phyloP scores from a whole-genome alignment of 2,113 vertebrate genomes.

The Hippopotamus amphibius region DNA sequence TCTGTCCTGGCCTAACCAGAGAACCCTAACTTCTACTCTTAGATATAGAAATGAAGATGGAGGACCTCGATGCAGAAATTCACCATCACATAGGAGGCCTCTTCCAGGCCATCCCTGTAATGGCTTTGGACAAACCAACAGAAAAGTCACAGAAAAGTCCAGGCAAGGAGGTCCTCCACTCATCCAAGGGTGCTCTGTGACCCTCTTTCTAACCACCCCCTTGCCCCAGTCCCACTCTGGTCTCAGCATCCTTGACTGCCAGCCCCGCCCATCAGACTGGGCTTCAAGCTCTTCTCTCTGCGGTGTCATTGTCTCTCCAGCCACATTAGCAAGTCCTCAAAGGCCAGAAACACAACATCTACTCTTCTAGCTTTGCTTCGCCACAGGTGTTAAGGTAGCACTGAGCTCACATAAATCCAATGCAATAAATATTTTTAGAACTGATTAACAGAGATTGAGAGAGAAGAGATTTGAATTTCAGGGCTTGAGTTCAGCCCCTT shows the following conservation, averaged over 20 bases:
- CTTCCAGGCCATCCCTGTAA: not conserved
- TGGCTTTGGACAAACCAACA: not conserved
- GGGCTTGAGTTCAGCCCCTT: not conserved
- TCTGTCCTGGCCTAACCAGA: not conserved
- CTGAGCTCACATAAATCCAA: not conserved
- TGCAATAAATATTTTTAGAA: not conserved
- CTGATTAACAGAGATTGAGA: not conserved
- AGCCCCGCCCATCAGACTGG: no score
- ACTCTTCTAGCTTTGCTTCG: not conserved
- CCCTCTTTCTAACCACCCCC: no score
- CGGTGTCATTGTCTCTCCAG: not conserved
- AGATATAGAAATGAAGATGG: conserved; percentile 10
- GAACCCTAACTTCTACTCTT: not conserved
- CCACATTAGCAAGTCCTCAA: not conserved
- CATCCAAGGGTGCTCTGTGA: not conserved
- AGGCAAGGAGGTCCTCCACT: not conserved
- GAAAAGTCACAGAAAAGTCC: not conserved
- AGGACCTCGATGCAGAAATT: not conserved
- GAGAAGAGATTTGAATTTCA: not conserved
- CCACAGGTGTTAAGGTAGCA: not conserved
- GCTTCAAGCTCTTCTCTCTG: not conserved
- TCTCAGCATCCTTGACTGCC: not conserved
- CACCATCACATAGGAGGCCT: not conserved
- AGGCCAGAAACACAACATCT: not conserved
- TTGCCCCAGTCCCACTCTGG: not conserved